Evolutionary conservation across 2,888 invertebrate species (phyloP).

Genomic region (Pediacus dermestoides): DNA sequence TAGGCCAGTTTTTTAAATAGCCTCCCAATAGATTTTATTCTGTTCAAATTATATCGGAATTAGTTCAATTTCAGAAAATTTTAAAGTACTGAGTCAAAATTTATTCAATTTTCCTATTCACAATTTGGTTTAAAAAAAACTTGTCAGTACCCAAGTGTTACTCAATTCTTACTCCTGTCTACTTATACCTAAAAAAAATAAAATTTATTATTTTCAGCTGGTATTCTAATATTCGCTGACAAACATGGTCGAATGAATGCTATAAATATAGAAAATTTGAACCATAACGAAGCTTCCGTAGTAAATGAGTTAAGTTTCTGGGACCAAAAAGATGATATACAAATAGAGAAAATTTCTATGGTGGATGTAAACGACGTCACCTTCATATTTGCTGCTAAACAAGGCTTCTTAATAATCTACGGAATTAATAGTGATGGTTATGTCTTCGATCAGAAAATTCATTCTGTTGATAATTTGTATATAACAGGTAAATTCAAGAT

Average conservation of each 20-base stretch:
- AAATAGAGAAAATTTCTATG: conserved; percentile 37
- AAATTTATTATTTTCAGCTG: too few species aligned
- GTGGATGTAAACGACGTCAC: conserved; percentile 30
- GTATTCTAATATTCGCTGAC: conserved; percentile 38
- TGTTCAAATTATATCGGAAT: too few species aligned
- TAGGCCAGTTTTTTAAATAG: too few species aligned
- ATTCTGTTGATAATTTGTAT: conserved; percentile 36
- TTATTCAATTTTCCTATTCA: too few species aligned
- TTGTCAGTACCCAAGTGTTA: too few species aligned
- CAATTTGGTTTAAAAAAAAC: too few species aligned
- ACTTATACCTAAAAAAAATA: too few species aligned
- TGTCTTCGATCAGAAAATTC: conserved; percentile 32
- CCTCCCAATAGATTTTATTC: too few species aligned
- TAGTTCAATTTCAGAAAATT: too few species aligned
- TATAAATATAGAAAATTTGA: conserved; percentile 32
- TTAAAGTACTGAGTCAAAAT: too few species aligned
- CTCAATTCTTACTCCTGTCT: too few species aligned
- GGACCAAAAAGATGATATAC: conserved; percentile 30
- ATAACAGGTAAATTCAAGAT: conserved; percentile 39
- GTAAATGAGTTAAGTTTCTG: conserved; percentile 30
- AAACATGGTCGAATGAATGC: conserved; percentile 36
- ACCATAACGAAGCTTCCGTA: conserved; percentile 26
- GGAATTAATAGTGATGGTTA: conserved; percentile 34
- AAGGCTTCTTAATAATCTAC: conserved; percentile 35
- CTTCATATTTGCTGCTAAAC: conserved; percentile 36